A percentile compares a stretch with the other conserved stretches of the same genome.
Conservation (phyloP, 2,888 invertebrate genomes). For the Nebria brevicollis region DNA sequence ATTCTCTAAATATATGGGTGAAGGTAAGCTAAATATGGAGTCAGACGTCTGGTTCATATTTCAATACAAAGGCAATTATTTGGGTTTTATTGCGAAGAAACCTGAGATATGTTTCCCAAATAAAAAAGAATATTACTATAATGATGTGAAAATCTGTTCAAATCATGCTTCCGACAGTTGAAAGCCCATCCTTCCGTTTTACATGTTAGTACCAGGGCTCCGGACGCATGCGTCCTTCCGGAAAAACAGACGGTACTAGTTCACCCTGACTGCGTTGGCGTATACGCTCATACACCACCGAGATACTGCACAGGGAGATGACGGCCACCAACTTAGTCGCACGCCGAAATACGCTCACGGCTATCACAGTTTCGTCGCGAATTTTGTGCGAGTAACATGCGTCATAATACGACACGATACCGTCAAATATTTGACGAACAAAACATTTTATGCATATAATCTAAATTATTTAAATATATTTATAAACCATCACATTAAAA, state of each 20-base stretch:
- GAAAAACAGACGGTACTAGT: slow-evolving; percentile 9
- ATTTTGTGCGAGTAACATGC: background rate
- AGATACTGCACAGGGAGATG: slow-evolving; percentile 9
- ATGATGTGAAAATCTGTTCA: background rate
- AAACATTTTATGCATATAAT: background rate
- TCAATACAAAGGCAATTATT: background rate
- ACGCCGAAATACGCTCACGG: background rate
- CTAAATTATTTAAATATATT: no score
- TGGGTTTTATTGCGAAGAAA: background rate
- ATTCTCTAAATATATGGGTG: no score
- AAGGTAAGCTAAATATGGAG: background rate
- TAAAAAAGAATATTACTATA: background rate
- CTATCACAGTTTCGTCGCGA: slow-evolving; percentile 14
- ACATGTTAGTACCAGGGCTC: background rate
- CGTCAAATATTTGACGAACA: background rate
- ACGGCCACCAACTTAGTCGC: slow-evolving; percentile 8
- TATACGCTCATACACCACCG: background rate
- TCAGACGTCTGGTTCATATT: background rate
- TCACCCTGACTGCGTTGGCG: slow-evolving; percentile 17
- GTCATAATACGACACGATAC: background rate
- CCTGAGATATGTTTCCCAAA: background rate
- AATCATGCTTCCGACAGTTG: background rate
- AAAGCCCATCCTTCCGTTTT: background rate
- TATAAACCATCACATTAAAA: no score
- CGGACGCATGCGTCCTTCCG: slow-evolving; percentile 28